Percentiles rank a stretch among this genome's conserved stretches.
These are phyloP conservation scores for zebrafish (Danio rerio) DNA, from an alignment of 2,113 vertebrate species.

Conservation along the genomic window DNA sequence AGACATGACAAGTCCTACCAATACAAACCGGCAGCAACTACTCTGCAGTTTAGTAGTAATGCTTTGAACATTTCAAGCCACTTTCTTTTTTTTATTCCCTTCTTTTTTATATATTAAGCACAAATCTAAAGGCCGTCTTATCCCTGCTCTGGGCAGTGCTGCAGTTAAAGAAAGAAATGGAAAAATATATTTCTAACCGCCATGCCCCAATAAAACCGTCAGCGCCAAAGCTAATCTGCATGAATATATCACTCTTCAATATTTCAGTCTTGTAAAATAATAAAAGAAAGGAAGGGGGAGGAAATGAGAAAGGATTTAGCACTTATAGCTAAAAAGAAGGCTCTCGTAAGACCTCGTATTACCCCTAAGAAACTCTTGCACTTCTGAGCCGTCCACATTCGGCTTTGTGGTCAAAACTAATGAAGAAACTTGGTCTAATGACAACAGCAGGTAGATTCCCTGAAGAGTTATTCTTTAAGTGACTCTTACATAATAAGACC, in stretches of 20 bases:
- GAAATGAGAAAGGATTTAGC: slow-evolving; percentile 41
- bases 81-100: slow-evolving; percentile 34
- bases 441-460: not conserved
- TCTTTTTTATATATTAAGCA: slow-evolving; percentile 50
- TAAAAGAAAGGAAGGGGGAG: slow-evolving; percentile 6
- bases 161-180: slow-evolving; percentile 67
- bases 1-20: slow-evolving; percentile 9
- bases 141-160: slow-evolving; percentile 34
- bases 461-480: not conserved
- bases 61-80: slow-evolving; percentile 28
- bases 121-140: slow-evolving; percentile 57
- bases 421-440: slow-evolving; percentile 13
- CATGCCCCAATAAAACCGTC: slow-evolving; percentile 63
- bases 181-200: slow-evolving; percentile 60
- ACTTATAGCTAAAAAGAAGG: slow-evolving; percentile 32
- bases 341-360: slow-evolving; percentile 22
- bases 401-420: not conserved
- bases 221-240: slow-evolving; percentile 66
- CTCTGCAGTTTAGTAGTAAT: slow-evolving; percentile 12
- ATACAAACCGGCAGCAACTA: not conserved
- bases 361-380: not conserved
- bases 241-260: slow-evolving; percentile 55
- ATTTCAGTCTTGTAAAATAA: slow-evolving; percentile 54
- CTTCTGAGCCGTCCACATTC: not conserved
- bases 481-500: slow-evolving; percentile 11